Percentiles rank a stretch among this genome's conserved stretches.
These are phyloP conservation scores for Endotricha flammealis DNA, from an alignment of 2,888 invertebrate species.

Conservation along the genomic window DNA sequence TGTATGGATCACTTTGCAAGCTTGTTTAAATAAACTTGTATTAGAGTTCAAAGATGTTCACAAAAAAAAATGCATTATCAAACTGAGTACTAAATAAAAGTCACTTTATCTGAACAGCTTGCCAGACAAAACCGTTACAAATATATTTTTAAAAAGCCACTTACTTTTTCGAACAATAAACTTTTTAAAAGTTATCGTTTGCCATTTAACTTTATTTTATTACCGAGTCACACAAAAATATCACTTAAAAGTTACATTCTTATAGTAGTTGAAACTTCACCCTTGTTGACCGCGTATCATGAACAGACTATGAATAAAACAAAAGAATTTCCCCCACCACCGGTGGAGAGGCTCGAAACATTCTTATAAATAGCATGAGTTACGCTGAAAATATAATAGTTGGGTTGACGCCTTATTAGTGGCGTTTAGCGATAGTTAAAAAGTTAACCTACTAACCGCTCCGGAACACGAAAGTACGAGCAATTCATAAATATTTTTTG, in stretches of 20 bases:
- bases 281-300: slow-evolving; percentile 19
- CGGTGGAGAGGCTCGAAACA: slow-evolving; percentile 24
- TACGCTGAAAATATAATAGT: slow-evolving; percentile 26
- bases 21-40: no score
- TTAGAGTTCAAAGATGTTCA: no score
- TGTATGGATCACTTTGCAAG: no score
- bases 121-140: no score
- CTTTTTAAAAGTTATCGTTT: neutral
- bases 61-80: no score
- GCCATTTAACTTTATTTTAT: neutral
- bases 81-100: no score
- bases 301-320: slow-evolving; percentile 32
- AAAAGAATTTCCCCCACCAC: slow-evolving; percentile 27
- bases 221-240: neutral
- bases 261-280: slow-evolving; percentile 16
- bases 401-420: slow-evolving; percentile 15
- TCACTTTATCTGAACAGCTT: no score
- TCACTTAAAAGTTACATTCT: neutral
- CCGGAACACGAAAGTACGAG: no score
- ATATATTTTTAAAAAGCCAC: no score
- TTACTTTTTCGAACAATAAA: no score
- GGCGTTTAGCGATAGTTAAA: slow-evolving; percentile 6
- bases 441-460: no score
- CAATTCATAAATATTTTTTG: no score
- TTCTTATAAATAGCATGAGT: slow-evolving; percentile 24